phyloP scores from a whole-genome alignment of 1,140 invertebrate genomes.

The Leptonema lineaticorne region DNA sequence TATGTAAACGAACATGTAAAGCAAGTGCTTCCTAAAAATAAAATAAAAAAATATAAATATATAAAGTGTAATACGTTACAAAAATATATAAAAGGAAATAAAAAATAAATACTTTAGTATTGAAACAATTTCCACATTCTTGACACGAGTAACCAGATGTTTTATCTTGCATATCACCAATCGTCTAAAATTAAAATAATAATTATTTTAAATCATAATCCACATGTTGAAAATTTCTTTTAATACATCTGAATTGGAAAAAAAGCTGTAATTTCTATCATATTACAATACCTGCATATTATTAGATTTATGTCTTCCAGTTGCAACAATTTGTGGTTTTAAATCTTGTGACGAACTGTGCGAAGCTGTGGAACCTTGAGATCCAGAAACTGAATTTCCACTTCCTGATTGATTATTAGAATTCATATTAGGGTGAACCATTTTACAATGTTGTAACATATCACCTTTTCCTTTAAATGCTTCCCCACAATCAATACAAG shows the following conservation, averaged over 20 bases:
- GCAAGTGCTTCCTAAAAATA: slow-evolving; percentile 71
- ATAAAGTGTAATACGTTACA: background rate
- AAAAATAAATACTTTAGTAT: slow-evolving; percentile 48
- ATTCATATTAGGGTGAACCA: slow-evolving; percentile 56
- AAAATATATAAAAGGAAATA: background rate
- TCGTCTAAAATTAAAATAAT: slow-evolving; percentile 45
- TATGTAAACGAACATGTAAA: slow-evolving; percentile 77
- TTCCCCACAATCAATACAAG: slow-evolving; percentile 74
- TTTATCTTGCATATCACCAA: slow-evolving; percentile 53
- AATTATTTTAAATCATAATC: background rate
- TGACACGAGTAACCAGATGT: slow-evolving; percentile 51
- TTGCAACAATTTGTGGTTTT: slow-evolving; percentile 50
- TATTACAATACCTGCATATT: slow-evolving; percentile 29
- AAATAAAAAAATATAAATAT: background rate
- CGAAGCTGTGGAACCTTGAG: slow-evolving; percentile 41
- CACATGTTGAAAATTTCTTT: no score
- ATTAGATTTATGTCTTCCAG: slow-evolving; percentile 25
- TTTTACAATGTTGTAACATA: slow-evolving; percentile 68
- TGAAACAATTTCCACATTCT: slow-evolving; percentile 56
- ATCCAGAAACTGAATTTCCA: background rate
- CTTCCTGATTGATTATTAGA: slow-evolving; percentile 25
- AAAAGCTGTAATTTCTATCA: background rate
- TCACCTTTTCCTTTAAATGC: slow-evolving; percentile 72
- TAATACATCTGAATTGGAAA: background rate
- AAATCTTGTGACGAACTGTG: slow-evolving; percentile 45